phyloP scores from a whole-genome alignment of 2,888 invertebrate species.

The Psylliodes chrysocephalus region DNA sequence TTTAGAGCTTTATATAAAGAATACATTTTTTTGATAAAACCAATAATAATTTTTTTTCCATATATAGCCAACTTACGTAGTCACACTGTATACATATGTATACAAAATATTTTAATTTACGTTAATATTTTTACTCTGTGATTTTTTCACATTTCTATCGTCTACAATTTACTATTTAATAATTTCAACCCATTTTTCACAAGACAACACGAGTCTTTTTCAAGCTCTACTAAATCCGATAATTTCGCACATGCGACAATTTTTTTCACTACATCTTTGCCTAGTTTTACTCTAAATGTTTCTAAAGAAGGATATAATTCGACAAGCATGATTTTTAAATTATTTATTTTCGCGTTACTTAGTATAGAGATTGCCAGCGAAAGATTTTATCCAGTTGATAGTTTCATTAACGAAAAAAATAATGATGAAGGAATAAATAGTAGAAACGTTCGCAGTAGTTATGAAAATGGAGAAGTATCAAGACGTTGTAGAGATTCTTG shows the following conservation, averaged over 20 bases:
- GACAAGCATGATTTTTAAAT: conserved; percentile 4
- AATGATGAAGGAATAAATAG: conserved; percentile 4
- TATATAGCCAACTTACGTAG: no score
- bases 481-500: conserved; percentile 17
- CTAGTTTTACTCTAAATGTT: conserved; percentile 11
- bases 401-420: conserved; percentile 4
- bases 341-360: conserved; percentile 13
- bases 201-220: conserved; percentile 11
- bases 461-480: conserved; percentile 27
- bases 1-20: no score
- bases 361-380: conserved; percentile 5
- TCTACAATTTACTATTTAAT: conserved; percentile 2
- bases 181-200: conserved; percentile 16
- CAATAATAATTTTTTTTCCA: no score
- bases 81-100: no score
- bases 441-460: conserved; percentile 34
- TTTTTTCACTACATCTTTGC: neutral
- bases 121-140: no score
- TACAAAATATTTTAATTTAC: no score
- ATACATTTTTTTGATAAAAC: no score
- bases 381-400: neutral
- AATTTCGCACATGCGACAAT: conserved; percentile 19
- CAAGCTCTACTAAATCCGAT: conserved; percentile 23
- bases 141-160: neutral
- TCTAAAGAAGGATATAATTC: conserved; percentile 8